These are phyloP conservation scores for Cheilosia variabilis DNA, from an alignment of 2,888 invertebrate genomes.

Conservation along the genomic window DNA sequence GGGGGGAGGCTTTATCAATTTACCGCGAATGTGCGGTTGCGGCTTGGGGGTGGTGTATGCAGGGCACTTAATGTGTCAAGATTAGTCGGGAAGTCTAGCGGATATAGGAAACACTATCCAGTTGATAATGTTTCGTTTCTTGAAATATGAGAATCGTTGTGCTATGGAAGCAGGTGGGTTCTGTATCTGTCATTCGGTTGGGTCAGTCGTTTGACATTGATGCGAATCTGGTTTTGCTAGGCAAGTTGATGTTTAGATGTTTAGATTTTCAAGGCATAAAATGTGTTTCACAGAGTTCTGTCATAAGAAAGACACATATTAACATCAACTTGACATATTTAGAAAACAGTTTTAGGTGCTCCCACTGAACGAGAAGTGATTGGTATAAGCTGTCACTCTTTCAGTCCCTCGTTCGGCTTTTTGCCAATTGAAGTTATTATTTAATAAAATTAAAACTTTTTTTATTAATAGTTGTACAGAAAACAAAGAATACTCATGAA, in stretches of 20 bases:
- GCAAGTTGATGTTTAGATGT: neutral
- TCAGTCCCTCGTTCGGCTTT: too few relatives aligned
- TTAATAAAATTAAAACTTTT: too few relatives aligned
- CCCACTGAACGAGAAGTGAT: too few relatives aligned
- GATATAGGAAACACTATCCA: neutral
- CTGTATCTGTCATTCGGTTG: neutral
- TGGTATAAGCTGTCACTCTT: too few relatives aligned
- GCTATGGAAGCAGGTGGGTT: neutral
- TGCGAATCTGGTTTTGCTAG: neutral
- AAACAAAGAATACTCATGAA: too few relatives aligned
- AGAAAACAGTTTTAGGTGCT: too few relatives aligned
- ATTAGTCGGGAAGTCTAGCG: neutral
- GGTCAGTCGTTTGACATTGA: neutral
- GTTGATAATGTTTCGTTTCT: neutral
- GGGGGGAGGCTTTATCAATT: constrained; percentile 1
- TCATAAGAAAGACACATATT: too few relatives aligned
- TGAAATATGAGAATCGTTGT: neutral
- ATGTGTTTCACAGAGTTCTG: too few relatives aligned
- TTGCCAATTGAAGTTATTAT: too few relatives aligned
- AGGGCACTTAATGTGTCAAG: neutral
- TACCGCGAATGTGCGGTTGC: neutral
- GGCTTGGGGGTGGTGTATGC: too few relatives aligned
- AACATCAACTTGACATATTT: neutral
- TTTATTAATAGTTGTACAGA: too few relatives aligned
- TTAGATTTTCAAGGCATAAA: too few relatives aligned